These are phyloP conservation scores for Gonocerus acuteangulatus DNA, from an alignment of 2,888 invertebrate genomes.

Conservation along the genomic window DNA sequence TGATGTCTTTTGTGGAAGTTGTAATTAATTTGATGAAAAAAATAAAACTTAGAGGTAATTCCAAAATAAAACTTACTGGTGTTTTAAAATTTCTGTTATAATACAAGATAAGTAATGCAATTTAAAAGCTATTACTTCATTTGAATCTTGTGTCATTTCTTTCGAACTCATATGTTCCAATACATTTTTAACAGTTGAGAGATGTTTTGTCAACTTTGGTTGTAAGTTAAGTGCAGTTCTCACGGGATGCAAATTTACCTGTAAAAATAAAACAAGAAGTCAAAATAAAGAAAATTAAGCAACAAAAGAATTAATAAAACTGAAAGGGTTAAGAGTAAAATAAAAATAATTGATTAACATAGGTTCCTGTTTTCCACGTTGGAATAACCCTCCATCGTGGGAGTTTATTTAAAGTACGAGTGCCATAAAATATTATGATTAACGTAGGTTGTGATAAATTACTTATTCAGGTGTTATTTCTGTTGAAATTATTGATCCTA, in stretches of 20 bases:
- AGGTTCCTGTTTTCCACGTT: too few species aligned
- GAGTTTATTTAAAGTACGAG: too few species aligned
- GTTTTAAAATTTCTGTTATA: constrained; percentile 51
- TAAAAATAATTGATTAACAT: too few species aligned
- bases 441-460: too few species aligned
- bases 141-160: constrained; percentile 79
- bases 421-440: too few species aligned
- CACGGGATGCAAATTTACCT: constrained; percentile 80
- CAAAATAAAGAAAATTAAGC: neutral
- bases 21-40: neutral
- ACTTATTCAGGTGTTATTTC: too few species aligned
- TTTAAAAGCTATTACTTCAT: constrained; percentile 86
- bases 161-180: constrained; percentile 75
- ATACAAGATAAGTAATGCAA: constrained; percentile 74
- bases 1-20: neutral
- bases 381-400: too few species aligned
- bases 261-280: constrained; percentile 37
- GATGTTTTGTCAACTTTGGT: constrained; percentile 58
- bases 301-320: neutral
- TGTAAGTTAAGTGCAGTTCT: constrained; percentile 71
- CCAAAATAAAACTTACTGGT: constrained; percentile 35
- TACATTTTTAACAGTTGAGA: constrained; percentile 64
- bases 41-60: too few species aligned
- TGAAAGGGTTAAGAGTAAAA: too few species aligned
- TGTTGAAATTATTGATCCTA: too few species aligned